These are phyloP conservation scores for Tachina lurida DNA, from an alignment of 2,888 invertebrate species.

Conservation along the genomic window DNA sequence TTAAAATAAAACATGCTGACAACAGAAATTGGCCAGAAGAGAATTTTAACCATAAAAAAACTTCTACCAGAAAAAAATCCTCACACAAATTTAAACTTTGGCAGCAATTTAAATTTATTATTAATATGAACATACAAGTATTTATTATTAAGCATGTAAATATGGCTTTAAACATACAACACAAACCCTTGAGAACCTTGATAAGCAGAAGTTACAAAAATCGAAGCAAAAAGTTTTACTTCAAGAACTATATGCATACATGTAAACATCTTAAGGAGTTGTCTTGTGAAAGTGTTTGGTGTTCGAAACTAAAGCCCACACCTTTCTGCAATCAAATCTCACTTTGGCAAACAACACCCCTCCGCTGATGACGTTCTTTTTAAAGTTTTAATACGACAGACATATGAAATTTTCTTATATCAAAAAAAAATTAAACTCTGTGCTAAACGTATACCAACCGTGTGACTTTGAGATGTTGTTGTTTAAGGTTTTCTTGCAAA, in stretches of 20 bases:
- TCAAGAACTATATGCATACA: constrained; percentile 17
- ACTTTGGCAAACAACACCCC: constrained; percentile 28
- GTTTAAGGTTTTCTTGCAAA: constrained; percentile 28
- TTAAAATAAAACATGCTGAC: constrained; percentile 32
- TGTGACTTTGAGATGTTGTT: constrained; percentile 57
- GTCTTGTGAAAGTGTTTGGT: constrained; percentile 61
- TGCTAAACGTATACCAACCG: constrained; percentile 16
- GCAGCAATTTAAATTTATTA: constrained; percentile 23
- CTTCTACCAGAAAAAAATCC: neutral
- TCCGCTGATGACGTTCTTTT: constrained; percentile 25
- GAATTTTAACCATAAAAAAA: constrained; percentile 5
- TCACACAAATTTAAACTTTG: constrained; percentile 18
- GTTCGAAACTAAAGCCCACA: constrained; percentile 47
- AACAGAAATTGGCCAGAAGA: constrained; percentile 18
- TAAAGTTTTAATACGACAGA: constrained; percentile 7
- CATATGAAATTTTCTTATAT: neutral
- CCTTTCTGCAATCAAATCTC: constrained; percentile 41
- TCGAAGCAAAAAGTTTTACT: neutral
- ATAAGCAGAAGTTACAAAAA: constrained; percentile 44
- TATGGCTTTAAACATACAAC: constrained; percentile 17
- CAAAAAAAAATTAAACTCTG: neutral
- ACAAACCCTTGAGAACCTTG: constrained; percentile 48
- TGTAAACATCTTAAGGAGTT: constrained; percentile 15
- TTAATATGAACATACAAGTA: neutral
- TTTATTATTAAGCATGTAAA: constrained; percentile 24